Base-by-base conservation (phyloP, 30 jellyfish, hydroid and myxozoan genomes). In the Aurelia coerulea region DNA sequence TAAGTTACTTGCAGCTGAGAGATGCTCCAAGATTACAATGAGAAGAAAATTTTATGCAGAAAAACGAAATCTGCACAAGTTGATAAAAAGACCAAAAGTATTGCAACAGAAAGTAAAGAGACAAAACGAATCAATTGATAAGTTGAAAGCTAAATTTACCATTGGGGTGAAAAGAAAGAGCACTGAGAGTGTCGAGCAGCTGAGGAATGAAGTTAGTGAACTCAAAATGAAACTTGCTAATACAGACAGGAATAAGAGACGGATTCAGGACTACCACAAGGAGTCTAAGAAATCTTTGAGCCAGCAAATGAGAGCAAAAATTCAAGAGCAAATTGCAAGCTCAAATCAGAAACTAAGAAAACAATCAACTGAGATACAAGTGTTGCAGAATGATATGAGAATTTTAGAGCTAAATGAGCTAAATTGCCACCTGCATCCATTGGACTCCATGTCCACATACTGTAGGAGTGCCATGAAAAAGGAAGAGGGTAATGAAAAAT, bases 341-440 rank as follows among this genome's bases (percentile, higher is more conserved):
- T 37, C 49, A 37, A 37, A 37, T 3, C 49, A 37, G 49, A 37
- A 37, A 37, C 49, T 37, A 0, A 37, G 49, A 37, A 37, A 37
- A 37, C 49, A 37, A 37, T 3, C 49, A 37, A 37, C 49, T 37
- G 49, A 37, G 49, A 37, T 37, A 37, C 49, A 37, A 37, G 49
- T 2, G 49, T 37, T 37, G 49, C 49, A 37, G 49, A 37, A 37
- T 37, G 5, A 37, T 37, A 2, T 37, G 5, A 37, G 5, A 37
- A 37, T 37, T 37, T 37, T 5, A 37, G 49, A 37, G 49, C 71
- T 73, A 0, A 1, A 73, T 42, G 83, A 35, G 71, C 72, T 73
- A n/a, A 35, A 73, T 50, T 73, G 83, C 71, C 72, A 73, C 72
- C 72, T 35, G 23, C 83, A 73, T 32, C 78, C 83, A 3, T 34